Evolutionary conservation across 1,140 invertebrate genomes (phyloP), one percentile per base, ranked within the genome.

Genomic region (Monochamus saltuarius): DNA sequence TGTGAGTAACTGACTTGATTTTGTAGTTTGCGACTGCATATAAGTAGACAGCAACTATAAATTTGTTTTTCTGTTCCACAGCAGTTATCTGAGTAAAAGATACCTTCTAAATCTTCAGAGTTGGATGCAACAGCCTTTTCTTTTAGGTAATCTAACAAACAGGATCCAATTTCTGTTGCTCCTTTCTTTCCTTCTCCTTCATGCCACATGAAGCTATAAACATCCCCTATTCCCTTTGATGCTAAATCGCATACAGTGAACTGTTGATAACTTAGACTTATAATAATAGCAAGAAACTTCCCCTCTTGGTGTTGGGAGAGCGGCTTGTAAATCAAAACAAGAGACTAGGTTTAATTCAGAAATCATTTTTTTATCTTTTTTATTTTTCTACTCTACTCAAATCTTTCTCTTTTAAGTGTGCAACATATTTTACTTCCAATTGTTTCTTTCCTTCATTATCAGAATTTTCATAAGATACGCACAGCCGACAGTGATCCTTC

Each of bases 101-200:
- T 39, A 29, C 59, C n/a, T 57, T 78, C 58, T n/a, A 62, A 47
- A 17, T 50, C 39, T 54, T 62, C 61, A 55, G 61, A 62, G 8
- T 35, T 39, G n/a, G 3, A 10, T 8, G 55, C 37, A 16, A 8
- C 78, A 81, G 17, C 14, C 13, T 51, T 40, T 17, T 42, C 9
- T 43, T 59, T 2, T 8, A 59, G 11, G 37, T 46, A 62, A n/a
- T 64, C 87, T 81, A 52, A 56, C 52, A 59, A 56, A 71, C 75
- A 78, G 3, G 69, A 66, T n/a, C 71, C 74, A 59, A 80, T 80
- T 68, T 77, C 75, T 46, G 72, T 76, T n/a, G 74, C 71, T 7
- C 72, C 76, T 40, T 75, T 64, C 29, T 74, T 72, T 14, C 64
- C 79, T 40, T 75, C 65, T 7, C 63, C 64, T 61, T 81, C 78